Evolutionary conservation across 2,113 vertebrate genomes (phyloP), one percentile per base, ranked within the genome.

Genomic region (Bambusicola thoracicus): DNA sequence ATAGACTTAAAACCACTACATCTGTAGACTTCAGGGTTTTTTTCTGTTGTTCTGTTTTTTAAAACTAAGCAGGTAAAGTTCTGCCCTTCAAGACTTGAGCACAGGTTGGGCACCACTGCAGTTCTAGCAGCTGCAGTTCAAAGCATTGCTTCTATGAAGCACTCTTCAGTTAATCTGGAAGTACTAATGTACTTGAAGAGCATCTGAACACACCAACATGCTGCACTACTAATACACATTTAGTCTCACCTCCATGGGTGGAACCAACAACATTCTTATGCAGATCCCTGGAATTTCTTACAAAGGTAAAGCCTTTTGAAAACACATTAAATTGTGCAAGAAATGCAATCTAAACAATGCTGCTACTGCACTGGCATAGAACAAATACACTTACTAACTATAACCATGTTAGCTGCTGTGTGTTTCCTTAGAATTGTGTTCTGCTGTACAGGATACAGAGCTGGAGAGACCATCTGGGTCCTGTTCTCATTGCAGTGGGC

Each of bases 221-320:
- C 6, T 58, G 46, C 46, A 12, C 40, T 76, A 63, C 15, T 59
- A 55, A 46, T 81, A 74, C 70, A 91, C 24, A 75, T 87, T 91
- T 77, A 66, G 21, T 90, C 82, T 86, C 1, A 3, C 69, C 58
- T 72, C 70, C 36, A 29, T 43, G 73, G 73, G 91, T 74, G 78
- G 85, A 89, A 83, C 79, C 75, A 92, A 75, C 27, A 73, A 73
- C n/a, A 61, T 68, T 89, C 69, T 40, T 32, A 92, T 77, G 75
- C 13, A 85, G 65, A 90, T 68, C 43, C 69, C 69, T 59, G 22
- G 32, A 29, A 10, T 48, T 94, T 94, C 90, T 89, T 29, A 53
- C 2, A 12, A 88, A 88, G 59, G 63, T n/a, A 92, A 38, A 77
- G n/a, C 13, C 75, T 92, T 91, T 83, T 53, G 38, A 93, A 92